Base-by-base conservation (phyloP, 2,888 invertebrate species). In the Trissonchulus sp. region DNA sequence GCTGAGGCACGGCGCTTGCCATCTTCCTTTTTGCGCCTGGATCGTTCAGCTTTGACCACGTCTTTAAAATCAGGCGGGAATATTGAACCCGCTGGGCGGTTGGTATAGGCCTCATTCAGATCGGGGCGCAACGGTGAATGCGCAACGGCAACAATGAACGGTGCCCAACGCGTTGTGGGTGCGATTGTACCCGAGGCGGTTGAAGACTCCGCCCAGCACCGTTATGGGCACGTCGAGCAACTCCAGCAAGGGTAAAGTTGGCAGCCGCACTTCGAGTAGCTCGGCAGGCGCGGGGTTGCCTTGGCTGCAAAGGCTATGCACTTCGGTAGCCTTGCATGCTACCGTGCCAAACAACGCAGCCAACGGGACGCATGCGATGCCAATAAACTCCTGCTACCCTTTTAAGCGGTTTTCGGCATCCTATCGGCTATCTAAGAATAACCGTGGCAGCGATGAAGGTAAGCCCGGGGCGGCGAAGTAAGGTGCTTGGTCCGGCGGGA, bases 41-140 rank as follows among this genome's bases (percentile, higher is more conserved):
- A 15, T 23, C 23, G 8, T 23, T 48, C 48, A 48, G 48, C 48
- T 23, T 48, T 8, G 48, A 48, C 23, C 8, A 48, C 48, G 23
- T 8, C 48, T 48, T 48, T 48, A 48, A 15, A 48, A 23, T 48
- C 48, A 8, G 48, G 48, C 48, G 8, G 8, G 8, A 48, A 48
- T 48, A 48, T 15, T 15, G 8, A 48, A 23, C 8, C 8, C 8
- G 8, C 23, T 8, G 48, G 8, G 48, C 48, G 48, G 8, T 48
- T 8, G 48, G 8, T 23, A 23, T 48, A 48, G 8, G 48, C 8
- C 23, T 48, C 48, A 15, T 15, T 23, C 23, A 48, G 23, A 48
- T 48, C 48, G 48, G 48, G 48, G 48, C 48, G 48, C 48, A 48
- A 48, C 8, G 48, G n/a, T n/a, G n/a, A n/a, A n/a, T n/a, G n/a